Conservation (phyloP, 2,888 invertebrate genomes). For the Busseola fusca region DNA sequence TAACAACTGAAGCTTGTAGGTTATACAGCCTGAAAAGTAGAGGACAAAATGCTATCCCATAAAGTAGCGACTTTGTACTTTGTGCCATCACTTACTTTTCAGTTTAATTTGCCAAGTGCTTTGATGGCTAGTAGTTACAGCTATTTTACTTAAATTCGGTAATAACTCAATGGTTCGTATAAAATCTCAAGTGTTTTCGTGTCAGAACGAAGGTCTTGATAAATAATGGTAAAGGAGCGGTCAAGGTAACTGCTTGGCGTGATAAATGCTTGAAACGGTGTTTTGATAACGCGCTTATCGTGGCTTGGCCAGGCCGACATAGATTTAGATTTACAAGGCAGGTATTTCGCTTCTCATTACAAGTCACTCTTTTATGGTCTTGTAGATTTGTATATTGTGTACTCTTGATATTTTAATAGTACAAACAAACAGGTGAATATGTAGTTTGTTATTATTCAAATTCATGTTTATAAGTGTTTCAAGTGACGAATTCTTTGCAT, state of each 20-base stretch:
- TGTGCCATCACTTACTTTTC: conserved; percentile 25
- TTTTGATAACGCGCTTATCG: conserved; percentile 58
- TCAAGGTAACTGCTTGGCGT: conserved; percentile 60
- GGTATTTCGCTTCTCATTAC: conserved; percentile 26
- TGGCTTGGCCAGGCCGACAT: conserved; percentile 35
- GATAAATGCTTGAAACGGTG: conserved; percentile 39
- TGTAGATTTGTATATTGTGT: conserved; percentile 13
- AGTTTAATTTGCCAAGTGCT: conserved; percentile 51
- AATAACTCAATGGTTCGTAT: conserved; percentile 50
- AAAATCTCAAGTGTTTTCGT: conserved; percentile 61
- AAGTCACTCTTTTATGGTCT: conserved; percentile 3
- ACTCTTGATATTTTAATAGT: conserved; percentile 14
- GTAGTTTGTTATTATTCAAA: background rate
- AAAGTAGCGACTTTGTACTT: conserved; percentile 20
- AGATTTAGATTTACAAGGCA: conserved; percentile 40
- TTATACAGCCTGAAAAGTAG: conserved; percentile 32
- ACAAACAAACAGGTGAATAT: background rate
- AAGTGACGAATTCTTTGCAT: conserved; percentile 7
- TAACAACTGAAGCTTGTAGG: conserved; percentile 46
- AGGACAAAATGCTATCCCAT: conserved; percentile 18
- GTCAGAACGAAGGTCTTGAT: conserved; percentile 60
- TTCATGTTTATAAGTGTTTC: conserved; percentile 2
- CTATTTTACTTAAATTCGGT: conserved; percentile 19
- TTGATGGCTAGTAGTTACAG: conserved; percentile 19
- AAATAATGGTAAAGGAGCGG: conserved; percentile 65